Percentiles rank a stretch among this genome's conserved stretches.
Evolutionary conservation across 2,888 invertebrate genomes (phyloP).

Genomic region (Eupeodes latifasciatus): DNA sequence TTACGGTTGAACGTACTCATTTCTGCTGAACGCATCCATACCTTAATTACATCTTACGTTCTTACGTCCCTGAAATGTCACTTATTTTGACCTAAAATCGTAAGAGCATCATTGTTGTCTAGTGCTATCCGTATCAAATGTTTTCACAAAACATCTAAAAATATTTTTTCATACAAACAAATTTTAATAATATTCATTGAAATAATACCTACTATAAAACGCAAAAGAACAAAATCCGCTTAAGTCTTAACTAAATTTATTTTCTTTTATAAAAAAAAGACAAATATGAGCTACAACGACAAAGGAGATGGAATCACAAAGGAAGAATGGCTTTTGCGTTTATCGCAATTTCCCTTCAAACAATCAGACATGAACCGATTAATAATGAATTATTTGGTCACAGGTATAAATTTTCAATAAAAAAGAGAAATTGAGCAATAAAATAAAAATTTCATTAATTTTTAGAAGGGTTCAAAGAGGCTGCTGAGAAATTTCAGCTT

Average conservation of each 20-base stretch:
- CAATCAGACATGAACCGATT: slow-evolving; percentile 97
- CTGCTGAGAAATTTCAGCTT: slow-evolving; percentile 97
- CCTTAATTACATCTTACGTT: not conserved
- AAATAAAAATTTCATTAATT: slow-evolving; percentile 50
- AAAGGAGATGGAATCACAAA: slow-evolving; percentile 82
- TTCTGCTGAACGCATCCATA: too few species aligned
- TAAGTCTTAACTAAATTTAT: not conserved
- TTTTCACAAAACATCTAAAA: slow-evolving; percentile 52
- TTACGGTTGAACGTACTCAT: too few species aligned
- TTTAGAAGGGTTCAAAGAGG: slow-evolving; percentile 96
- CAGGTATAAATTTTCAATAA: slow-evolving; percentile 86
- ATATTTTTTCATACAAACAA: slow-evolving; percentile 7
- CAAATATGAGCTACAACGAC: slow-evolving; percentile 84
- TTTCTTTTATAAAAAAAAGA: slow-evolving; percentile 77
- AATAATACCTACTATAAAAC: not conserved
- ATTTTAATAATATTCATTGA: not conserved
- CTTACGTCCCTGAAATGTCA: slow-evolving; percentile 46
- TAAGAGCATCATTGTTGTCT: slow-evolving; percentile 68
- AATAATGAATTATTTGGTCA: slow-evolving; percentile 99
- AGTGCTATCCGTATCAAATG: slow-evolving; percentile 56
- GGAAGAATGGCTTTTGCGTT: slow-evolving; percentile 83
- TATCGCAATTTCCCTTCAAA: slow-evolving; percentile 89
- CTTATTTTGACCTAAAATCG: slow-evolving; percentile 25
- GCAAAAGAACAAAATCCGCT: not conserved
- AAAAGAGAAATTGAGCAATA: not conserved